phyloP scores from a whole-genome alignment of 2,113 vertebrate genomes.

The Pseudorhombus dupliciocellatus region DNA sequence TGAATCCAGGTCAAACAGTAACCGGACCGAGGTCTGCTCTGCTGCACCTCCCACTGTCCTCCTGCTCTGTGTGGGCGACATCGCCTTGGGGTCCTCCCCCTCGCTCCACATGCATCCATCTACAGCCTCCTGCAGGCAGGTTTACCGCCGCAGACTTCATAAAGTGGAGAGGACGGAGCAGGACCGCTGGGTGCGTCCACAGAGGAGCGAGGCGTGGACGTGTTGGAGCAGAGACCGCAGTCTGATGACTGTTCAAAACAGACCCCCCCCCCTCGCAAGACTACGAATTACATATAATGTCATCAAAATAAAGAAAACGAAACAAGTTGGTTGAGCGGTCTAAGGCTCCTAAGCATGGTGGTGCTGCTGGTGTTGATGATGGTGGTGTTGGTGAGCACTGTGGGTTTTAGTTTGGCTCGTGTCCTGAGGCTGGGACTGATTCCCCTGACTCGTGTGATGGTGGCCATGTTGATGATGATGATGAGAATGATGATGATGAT shows the following conservation, averaged over 20 bases:
- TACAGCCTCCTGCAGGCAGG: slow-evolving; percentile 67
- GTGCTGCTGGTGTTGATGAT: not conserved
- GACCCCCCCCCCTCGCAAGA: not conserved
- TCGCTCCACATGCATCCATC: slow-evolving; percentile 63
- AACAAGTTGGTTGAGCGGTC: not conserved
- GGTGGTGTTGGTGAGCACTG: not conserved
- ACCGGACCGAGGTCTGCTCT: slow-evolving; percentile 10
- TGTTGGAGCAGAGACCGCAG: not conserved
- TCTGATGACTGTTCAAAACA: not conserved
- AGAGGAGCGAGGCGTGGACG: slow-evolving; percentile 11
- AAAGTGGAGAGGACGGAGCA: slow-evolving; percentile 27
- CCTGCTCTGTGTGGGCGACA: slow-evolving; percentile 11
- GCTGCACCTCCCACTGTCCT: slow-evolving; percentile 8
- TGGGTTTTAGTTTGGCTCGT: slow-evolving; percentile 12
- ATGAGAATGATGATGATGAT: slow-evolving; percentile 8
- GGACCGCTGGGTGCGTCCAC: slow-evolving; percentile 6
- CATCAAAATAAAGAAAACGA: not conserved
- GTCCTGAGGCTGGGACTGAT: slow-evolving; percentile 7
- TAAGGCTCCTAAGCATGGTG: not conserved
- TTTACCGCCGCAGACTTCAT: slow-evolving; percentile 69
- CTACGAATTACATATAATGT: not conserved
- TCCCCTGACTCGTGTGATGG: not conserved
- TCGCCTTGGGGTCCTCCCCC: not conserved
- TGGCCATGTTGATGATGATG: slow-evolving; percentile 8
- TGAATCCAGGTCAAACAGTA: slow-evolving; percentile 5